Base-by-base conservation (phyloP, 2,797 vertebrate genomes). In the Onychomys torridus region DNA sequence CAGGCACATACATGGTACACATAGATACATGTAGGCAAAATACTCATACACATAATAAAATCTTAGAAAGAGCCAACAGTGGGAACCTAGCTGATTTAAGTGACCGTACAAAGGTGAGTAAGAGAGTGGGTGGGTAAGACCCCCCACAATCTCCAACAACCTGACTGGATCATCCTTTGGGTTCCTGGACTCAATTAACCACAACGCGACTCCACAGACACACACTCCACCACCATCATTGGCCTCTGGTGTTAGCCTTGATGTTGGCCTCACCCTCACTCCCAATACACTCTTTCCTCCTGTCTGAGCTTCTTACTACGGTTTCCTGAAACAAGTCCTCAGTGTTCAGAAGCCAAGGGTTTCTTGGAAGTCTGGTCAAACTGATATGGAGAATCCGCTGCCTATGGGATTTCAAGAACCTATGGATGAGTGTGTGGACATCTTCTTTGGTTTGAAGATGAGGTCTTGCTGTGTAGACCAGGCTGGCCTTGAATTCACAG, bases 131-230 rank as follows among this genome's bases (percentile, higher is more conserved):
- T 1, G 12, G 52, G 11, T 37, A 3, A 86, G 69, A 87, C 37
- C 27, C 52, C 57, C 83, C 73, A 23, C n/a, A 32, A 0, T 5
- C 71, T 61, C 13, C 19, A 27, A 59, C 27, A 69, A 59, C 16
- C 29, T 27, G 12, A 61, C 13, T 10, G 16, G 0, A 2, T 43
- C 61, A 3, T 23, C 49, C 71, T 57, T 83, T 16, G 27, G 40
- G 59, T 67, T 49, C 85, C 57, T 34, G 43, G 52, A 37, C 27
- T 55, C 61, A 55, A 17, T 55, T 55, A 55, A 21, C 1, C 65
- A 27, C 2, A 0, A 29, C 49, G 1, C 11, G 49, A 65, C 52
- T 23, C 34, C 0, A 2, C 65, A 69, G 16, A 69, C 12, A 37
- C 43, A 1, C 23, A 32, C 34, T 59, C 63, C 55, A 32, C 46